Percentiles rank a stretch among this genome's conserved stretches.
These are phyloP conservation scores for Lethrus apterus DNA, from an alignment of 1,140 invertebrate genomes.

Conservation along the genomic window DNA sequence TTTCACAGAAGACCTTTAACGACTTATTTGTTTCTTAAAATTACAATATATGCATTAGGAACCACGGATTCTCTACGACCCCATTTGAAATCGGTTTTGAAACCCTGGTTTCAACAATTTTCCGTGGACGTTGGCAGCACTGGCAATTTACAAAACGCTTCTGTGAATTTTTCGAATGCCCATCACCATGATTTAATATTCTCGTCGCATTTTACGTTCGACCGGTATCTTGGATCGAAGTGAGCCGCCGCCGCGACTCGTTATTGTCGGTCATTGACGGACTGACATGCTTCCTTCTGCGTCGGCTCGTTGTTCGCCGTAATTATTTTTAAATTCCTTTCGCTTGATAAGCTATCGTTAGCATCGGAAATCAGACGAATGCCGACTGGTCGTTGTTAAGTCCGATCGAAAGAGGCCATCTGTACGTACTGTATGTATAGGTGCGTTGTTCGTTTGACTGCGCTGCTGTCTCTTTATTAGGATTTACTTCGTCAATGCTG, in stretches of 20 bases:
- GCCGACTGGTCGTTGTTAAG: constrained; percentile 9
- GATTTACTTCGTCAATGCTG: constrained; percentile 19
- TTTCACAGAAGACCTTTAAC: too few relatives aligned
- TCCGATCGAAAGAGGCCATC: background rate
- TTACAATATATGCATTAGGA: too few relatives aligned
- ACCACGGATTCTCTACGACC: too few relatives aligned
- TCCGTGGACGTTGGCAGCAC: too few relatives aligned
- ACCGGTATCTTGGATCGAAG: background rate
- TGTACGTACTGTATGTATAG: background rate
- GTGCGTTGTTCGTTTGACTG: background rate
- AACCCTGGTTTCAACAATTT: too few relatives aligned
- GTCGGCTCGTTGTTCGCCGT: constrained; percentile 22
- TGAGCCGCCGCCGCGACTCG: constrained; percentile 17
- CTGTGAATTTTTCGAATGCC: too few relatives aligned
- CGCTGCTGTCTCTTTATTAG: constrained; percentile 25
- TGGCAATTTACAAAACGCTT: too few relatives aligned
- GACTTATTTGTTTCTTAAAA: too few relatives aligned
- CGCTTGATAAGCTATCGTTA: constrained; percentile 31
- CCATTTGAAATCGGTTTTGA: too few relatives aligned
- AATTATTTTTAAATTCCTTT: constrained; percentile 33
- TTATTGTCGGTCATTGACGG: constrained; percentile 27
- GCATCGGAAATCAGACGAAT: constrained; percentile 21
- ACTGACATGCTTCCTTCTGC: constrained; percentile 27
- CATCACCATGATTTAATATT: constrained; percentile 1
- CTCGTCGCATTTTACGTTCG: background rate